These are phyloP conservation scores for Oncorhynchus tshawytscha DNA, from an alignment of 2,113 vertebrate genomes.

Conservation along the genomic window DNA sequence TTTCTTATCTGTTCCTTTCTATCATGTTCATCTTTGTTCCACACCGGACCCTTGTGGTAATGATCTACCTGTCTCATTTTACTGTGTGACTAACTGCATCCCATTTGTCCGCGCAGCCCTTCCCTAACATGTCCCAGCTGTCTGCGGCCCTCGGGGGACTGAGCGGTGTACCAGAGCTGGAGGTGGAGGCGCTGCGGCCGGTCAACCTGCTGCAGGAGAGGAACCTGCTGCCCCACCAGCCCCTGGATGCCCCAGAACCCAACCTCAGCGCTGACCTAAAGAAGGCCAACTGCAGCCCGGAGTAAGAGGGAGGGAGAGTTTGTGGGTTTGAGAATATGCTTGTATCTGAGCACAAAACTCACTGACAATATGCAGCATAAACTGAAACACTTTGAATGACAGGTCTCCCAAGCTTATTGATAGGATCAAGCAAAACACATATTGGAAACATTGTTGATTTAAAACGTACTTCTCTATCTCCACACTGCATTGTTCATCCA, in stretches of 20 bases:
- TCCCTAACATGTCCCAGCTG: constrained; percentile 85
- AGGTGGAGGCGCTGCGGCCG: constrained; percentile 85
- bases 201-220: constrained; percentile 91
- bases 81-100: too few species aligned
- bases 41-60: constrained; percentile 1
- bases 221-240: constrained; percentile 82
- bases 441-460: too few species aligned
- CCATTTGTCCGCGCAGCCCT: constrained; percentile 67
- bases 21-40: neutral
- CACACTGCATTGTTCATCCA: too few species aligned
- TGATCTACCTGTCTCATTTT: too few species aligned
- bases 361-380: neutral
- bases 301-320: constrained; percentile 74
- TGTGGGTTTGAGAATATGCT: neutral
- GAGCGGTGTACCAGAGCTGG: constrained; percentile 86
- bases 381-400: too few species aligned
- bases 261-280: constrained; percentile 88
- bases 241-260: constrained; percentile 83
- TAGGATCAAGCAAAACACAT: too few species aligned
- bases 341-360: neutral
- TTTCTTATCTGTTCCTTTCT: too few species aligned
- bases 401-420: too few species aligned
- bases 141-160: constrained; percentile 87
- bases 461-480: too few species aligned
- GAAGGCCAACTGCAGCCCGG: constrained; percentile 93